Evolutionary conservation across 2,113 vertebrate genomes (phyloP).

Genomic region (Arenaria interpres): DNA sequence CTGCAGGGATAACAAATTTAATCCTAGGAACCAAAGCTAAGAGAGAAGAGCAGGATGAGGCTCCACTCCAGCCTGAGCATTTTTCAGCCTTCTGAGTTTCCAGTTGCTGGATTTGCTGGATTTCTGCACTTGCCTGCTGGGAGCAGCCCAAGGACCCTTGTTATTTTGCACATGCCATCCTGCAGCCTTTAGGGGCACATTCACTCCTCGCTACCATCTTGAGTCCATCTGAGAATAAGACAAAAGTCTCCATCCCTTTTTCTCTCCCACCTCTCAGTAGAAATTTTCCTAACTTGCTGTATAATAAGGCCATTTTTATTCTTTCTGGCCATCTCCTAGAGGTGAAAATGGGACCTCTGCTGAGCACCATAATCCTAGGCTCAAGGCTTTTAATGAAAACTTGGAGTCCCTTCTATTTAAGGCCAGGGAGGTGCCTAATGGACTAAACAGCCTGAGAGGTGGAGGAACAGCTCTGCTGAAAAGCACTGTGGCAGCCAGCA

Average conservation of each 20-base stretch:
- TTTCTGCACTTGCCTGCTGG: not conserved
- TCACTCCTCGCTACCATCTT: not conserved
- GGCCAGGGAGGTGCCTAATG: conserved; percentile 2
- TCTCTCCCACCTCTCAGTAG: not conserved
- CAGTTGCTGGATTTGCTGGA: not conserved
- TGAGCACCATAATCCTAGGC: not conserved
- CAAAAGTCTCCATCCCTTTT: not conserved
- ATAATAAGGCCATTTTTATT: not conserved
- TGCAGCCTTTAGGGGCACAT: not conserved
- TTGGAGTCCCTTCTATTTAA: not conserved
- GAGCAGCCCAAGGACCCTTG: not conserved
- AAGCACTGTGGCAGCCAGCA: not conserved
- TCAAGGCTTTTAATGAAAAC: not conserved
- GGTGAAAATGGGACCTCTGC: not conserved
- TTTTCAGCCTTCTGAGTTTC: not conserved
- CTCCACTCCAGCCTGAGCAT: not conserved
- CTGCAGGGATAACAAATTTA: not conserved
- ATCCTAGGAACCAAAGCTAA: not conserved
- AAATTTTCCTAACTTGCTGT: not conserved
- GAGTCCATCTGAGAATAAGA: not conserved
- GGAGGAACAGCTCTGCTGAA: not conserved
- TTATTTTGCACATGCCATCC: not conserved
- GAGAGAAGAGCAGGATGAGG: not conserved
- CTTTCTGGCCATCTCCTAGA: not conserved
- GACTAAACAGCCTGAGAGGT: not conserved